Conservation (phyloP, 92 coral and sea anemone genomes). For the Porites divaricata region DNA sequence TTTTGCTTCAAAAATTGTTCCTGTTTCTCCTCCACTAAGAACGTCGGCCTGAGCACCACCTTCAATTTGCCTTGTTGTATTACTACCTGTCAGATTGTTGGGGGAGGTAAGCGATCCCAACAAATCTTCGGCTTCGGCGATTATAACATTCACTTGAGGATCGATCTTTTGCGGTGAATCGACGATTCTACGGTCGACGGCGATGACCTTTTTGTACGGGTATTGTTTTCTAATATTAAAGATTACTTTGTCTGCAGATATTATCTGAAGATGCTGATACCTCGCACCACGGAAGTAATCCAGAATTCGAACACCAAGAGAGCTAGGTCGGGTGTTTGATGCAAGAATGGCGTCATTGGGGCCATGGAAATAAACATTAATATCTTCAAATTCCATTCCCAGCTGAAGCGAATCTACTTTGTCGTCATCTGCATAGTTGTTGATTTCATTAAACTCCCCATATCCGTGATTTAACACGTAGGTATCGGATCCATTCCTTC, state of each 20-base stretch:
- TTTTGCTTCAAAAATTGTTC: slow-evolving; percentile 21
- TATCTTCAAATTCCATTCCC: slow-evolving; percentile 57
- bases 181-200: slow-evolving; percentile 32
- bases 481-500: slow-evolving; percentile 38
- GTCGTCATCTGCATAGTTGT: slow-evolving; percentile 54
- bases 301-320: slow-evolving; percentile 33
- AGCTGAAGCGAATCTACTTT: slow-evolving; percentile 47
- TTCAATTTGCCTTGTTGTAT: slow-evolving; percentile 20
- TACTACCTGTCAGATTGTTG: slow-evolving; percentile 37
- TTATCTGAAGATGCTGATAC: slow-evolving; percentile 59
- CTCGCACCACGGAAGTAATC: slow-evolving; percentile 18
- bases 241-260: slow-evolving; percentile 32
- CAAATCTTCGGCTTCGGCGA: slow-evolving; percentile 30
- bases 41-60: slow-evolving; percentile 45
- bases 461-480: too few species aligned
- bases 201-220: slow-evolving; percentile 36
- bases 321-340: slow-evolving; percentile 50
- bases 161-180: neutral
- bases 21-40: slow-evolving; percentile 39
- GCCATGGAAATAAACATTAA: slow-evolving; percentile 45
- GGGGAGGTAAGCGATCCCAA: slow-evolving; percentile 27
- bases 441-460: too few species aligned
- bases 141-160: neutral
- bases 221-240: slow-evolving; percentile 35
- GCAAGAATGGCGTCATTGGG: slow-evolving; percentile 43